Conservation (phyloP, 2,113 vertebrate genomes). For the Aviceda subcristata region DNA sequence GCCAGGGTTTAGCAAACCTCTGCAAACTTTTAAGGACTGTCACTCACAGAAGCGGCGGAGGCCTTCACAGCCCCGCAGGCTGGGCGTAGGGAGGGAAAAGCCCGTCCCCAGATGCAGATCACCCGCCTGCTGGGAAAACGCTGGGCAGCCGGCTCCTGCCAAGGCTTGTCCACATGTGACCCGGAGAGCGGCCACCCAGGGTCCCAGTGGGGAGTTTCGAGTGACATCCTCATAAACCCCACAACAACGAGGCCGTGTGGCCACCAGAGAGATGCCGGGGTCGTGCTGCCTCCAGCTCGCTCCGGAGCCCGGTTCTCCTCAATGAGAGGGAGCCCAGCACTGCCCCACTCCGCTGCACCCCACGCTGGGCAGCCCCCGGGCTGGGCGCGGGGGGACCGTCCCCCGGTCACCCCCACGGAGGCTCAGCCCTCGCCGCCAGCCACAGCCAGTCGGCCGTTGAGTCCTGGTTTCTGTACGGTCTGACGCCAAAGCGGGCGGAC, state of each 20-base stretch:
- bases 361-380: fast-evolving
- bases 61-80: neutral
- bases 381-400: fast-evolving
- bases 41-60: neutral
- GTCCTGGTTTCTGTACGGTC: fast-evolving
- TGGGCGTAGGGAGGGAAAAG: fast-evolving
- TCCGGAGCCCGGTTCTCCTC: neutral
- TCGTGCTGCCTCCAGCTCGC: fast-evolving
- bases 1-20: neutral
- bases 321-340: neutral
- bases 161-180: fast-evolving
- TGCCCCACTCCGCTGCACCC: fast-evolving
- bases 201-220: fast-evolving
- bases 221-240: fast-evolving
- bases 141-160: neutral
- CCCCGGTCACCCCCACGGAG: fast-evolving
- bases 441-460: fast-evolving
- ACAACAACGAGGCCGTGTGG: fast-evolving
- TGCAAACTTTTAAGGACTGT: neutral
- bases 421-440: fast-evolving
- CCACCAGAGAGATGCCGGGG: fast-evolving
- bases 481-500: fast-evolving
- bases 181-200: fast-evolving
- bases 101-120: neutral
- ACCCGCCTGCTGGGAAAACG: neutral